Evolutionary conservation across 2,113 vertebrate species (phyloP), one percentile per base, ranked within the genome.

Genomic region (Pavo muticus): DNA sequence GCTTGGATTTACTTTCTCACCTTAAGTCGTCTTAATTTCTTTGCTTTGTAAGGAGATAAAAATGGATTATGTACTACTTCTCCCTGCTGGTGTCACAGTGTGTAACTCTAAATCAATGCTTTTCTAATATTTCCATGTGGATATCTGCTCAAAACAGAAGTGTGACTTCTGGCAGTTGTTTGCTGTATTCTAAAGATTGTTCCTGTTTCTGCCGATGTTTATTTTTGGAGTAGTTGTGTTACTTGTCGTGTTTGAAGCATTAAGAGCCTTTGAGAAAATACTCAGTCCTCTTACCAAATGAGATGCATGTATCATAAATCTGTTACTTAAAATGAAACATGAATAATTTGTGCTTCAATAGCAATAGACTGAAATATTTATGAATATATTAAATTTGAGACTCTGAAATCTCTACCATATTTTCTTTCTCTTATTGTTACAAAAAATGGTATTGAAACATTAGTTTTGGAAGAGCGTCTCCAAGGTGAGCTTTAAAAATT

Each of bases 251-350:
- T 84, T 81, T 94, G 60, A 88, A 74, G 80, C 73, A 74, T 77
- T 80, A 80, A 84, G 93, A 90, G 65, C 35, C 47, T 92, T 86
- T 90, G 57, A 84, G 79, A 91, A 95, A 90, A 56, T 80, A 79
- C 84, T 89, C 64, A 70, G 60, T 86, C 59, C 40, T 37, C 47
- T 48, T 35, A 63, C 17, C 65, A 72, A 73, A 42, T 63, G 61
- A 90, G 76, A 60, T 50, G 39, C 40, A 56, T 92, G 68, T 88
- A 78, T 90, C 20, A 37, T 60, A 67, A 81, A 59, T 27, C 56
- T 50, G 10, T 87, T 76, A 63, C 73, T 76, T 50, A 32, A 85
- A 96, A 48, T 83, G 69, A 67, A 86, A 57, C 32, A 86, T 56
- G 68, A 85, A 5, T 86, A 61, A 77, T 25, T 91, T 86, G 72